Evolutionary conservation across 1,140 invertebrate species (phyloP), one percentile per base, ranked within the genome.

Genomic region (Nasonia giraulti): DNA sequence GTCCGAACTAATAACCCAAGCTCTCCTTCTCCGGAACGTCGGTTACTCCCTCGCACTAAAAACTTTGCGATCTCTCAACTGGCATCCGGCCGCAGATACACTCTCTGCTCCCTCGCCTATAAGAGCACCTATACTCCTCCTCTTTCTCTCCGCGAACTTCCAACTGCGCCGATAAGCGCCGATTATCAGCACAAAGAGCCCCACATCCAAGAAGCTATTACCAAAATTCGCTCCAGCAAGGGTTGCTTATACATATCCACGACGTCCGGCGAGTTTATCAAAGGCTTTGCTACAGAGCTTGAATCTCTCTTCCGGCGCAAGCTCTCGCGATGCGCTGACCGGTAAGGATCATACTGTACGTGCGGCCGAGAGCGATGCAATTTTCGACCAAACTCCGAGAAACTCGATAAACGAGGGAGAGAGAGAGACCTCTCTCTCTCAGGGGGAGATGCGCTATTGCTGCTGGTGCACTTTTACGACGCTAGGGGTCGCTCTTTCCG

Each of bases 381-480:
- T 79, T 87, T 85, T 87, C 76, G 80, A 68, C 84, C 75, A 75
- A 73, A 71, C 83, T 80, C 68, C 47, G 77, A 79, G 80, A 86
- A 73, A 74, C 55, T 84, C 80, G 55, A 50, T 75, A 75, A 74
- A 75, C 73, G 40, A 10, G 33, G 33, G 33, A 37, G 5, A 37
- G 80, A 80, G 74, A 86, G n/a, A n/a, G n/a, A n/a, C 1, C 71
- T n/a, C 23, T 31, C 7, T 12, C 68, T 71, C 68, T 7, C 8
- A n/a, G 68, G 20, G 17, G 50, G 1, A 6, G 17, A 62, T 62
- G n/a, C 8, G 8, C 33, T 6, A 7, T 8, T 44, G 55, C 20
- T n/a, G 55, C 14, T 62, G 20, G 17, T 62, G n/a, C 55, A n/a
- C 55, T 62, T 20, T 62, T 62, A 62, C 55, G 55, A 62, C 5